Base-by-base conservation (phyloP, 2,888 invertebrate genomes). In the Drosophila robusta region DNA sequence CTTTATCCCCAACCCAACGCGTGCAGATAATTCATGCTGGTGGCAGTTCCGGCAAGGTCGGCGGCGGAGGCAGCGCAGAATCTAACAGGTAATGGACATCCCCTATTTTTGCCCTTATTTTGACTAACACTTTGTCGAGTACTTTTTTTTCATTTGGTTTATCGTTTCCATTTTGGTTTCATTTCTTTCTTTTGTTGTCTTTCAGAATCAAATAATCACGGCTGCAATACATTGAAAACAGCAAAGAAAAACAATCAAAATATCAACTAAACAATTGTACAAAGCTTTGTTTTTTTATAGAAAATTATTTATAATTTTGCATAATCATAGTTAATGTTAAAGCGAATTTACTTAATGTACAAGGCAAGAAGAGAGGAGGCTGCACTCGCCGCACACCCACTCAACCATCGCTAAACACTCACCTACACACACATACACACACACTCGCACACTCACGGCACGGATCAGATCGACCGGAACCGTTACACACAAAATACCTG, bases 21-120 rank as follows among this genome's bases (percentile, higher is more conserved):
- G 57, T 93, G n/a, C 92, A 95, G 95, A 95, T 95, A 93, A 95
- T 95, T 90, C 95, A 95, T 91, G 70, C 83, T 26, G 91, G 93
- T 77, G 63, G 56, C 5, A 91, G 93, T 93, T 93, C 93, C 72
- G 90, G 93, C 71, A 92, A 93, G 81, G 91, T 93, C 74, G 93
- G 93, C 79, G 92, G 93, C 79, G 94, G 75, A 77, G 92, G 93
- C 83, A 93, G 75, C 75, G 79, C 80, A 68, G 90, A 94, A 91
- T 93, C 94, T 63, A 93, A 93, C 81, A 94, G 94, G 95, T 95
- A 93, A 93, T 29, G 54, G 34, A 56, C 46, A 44, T 36, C 29
- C 38, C 52, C 16, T 42, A 11, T 34, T 41, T 8, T 9, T 16
- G 4, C n/a, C 32, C 18, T n/a, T 14, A 9, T 9, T 11, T 46